Conservation (phyloP, 1,140 invertebrate species). For the Leucophenga varia region DNA sequence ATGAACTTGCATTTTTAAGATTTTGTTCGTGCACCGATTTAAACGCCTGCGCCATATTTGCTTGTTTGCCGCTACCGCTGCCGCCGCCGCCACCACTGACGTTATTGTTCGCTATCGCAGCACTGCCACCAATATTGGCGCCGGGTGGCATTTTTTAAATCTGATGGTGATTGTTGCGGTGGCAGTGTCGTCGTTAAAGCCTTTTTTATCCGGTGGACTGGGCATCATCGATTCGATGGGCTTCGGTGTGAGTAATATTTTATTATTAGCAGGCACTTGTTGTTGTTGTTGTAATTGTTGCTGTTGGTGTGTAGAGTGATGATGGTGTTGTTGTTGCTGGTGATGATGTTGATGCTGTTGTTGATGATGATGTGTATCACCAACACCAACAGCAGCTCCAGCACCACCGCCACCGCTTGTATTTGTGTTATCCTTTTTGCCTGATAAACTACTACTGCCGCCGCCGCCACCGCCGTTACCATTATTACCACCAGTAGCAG, state of each 20-base stretch:
- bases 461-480: conserved; percentile 5
- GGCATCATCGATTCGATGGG: conserved; percentile 65
- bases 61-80: conserved; percentile 10
- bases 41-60: conserved; percentile 67
- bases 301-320: conserved; percentile 18
- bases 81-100: conserved; percentile 4
- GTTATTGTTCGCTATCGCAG: not conserved
- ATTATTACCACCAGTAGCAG: not conserved
- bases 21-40: conserved; percentile 71
- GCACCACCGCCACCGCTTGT: not conserved
- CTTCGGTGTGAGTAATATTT: conserved; percentile 62
- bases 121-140: not conserved
- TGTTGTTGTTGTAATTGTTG: conserved; percentile 47
- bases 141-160: conserved; percentile 43
- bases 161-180: conserved; percentile 50
- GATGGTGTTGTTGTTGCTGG: conserved; percentile 24
- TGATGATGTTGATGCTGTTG: conserved; percentile 17
- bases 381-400: conserved; percentile 7
- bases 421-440: conserved; percentile 7
- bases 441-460: not conserved
- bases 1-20: conserved; percentile 87
- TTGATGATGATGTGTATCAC: conserved; percentile 8
- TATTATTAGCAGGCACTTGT: conserved; percentile 59
- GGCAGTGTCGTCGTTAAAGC: conserved; percentile 22
- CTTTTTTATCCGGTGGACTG: conserved; percentile 59